These are phyloP conservation scores for Manis pentadactyla DNA, from an alignment of 2,797 vertebrate species.

Conservation along the genomic window DNA sequence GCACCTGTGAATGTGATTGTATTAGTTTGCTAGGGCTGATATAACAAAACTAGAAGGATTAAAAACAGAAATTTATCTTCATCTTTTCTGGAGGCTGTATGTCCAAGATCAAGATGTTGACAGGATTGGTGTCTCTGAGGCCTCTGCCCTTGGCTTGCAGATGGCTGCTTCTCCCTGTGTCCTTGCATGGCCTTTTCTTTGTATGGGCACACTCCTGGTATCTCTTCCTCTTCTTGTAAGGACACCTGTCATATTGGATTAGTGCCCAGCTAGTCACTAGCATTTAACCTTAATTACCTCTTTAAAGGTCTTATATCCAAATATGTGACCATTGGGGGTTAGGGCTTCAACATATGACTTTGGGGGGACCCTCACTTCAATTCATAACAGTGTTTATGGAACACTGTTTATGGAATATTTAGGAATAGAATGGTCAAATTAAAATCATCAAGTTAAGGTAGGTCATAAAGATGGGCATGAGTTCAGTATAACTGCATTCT, in stretches of 20 bases:
- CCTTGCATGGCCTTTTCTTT: neutral
- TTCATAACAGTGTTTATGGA: neutral
- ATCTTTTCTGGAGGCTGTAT: neutral
- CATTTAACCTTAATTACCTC: neutral
- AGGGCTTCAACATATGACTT: neutral
- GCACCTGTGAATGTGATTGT: neutral
- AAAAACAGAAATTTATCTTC: neutral
- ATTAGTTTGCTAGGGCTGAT: neutral
- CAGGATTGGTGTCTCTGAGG: neutral
- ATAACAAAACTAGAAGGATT: neutral
- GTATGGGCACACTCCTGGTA: rapidly evolving
- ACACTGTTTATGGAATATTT: too few species aligned
- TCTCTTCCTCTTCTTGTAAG: neutral
- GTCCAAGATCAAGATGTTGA: neutral
- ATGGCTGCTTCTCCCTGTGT: rapidly evolving
- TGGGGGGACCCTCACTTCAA: too few species aligned
- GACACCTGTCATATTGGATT: neutral
- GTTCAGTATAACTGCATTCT: neutral
- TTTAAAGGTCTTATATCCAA: neutral
- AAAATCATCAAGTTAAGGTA: neutral
- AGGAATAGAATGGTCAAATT: neutral
- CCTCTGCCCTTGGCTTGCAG: neutral
- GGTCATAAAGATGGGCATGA: neutral
- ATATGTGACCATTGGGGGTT: neutral
- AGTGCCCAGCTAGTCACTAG: neutral